Evolutionary conservation across 2,797 vertebrate species (phyloP).

Genomic region (Periophthalmus magnuspinnatus): DNA sequence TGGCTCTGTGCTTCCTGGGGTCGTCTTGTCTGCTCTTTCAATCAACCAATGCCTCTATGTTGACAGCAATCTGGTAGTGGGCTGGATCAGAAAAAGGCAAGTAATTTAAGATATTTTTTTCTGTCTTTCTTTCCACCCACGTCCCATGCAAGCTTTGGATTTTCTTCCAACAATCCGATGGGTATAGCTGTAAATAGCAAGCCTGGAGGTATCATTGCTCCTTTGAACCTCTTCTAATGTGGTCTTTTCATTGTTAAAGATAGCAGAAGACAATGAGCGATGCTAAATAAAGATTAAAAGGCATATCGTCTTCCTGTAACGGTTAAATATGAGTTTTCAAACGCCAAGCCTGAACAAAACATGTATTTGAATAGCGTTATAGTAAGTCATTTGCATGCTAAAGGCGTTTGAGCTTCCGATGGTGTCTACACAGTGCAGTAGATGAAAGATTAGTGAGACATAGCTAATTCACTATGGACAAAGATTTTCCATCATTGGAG

Average conservation of each 20-base stretch:
- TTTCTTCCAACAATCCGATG: slow-evolving; percentile 34
- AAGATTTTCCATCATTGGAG: slow-evolving; percentile 43
- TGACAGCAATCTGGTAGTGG: slow-evolving; percentile 40
- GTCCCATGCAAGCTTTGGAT: slow-evolving; percentile 19
- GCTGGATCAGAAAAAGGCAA: slow-evolving; percentile 40
- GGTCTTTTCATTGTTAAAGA: slow-evolving; percentile 29
- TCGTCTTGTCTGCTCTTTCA: slow-evolving; percentile 42
- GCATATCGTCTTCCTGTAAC: slow-evolving; percentile 1
- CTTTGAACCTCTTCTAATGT: slow-evolving; percentile 36
- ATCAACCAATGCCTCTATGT: slow-evolving; percentile 47
- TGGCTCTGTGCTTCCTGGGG: slow-evolving; percentile 39
- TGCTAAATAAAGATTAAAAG: slow-evolving; percentile 22
- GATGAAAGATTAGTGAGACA: slow-evolving; percentile 54
- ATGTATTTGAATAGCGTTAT: slow-evolving; percentile 18
- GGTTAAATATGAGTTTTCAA: slow-evolving; percentile 15
- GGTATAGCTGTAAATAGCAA: slow-evolving; percentile 39
- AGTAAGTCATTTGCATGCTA: slow-evolving; percentile 45
- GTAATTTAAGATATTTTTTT: slow-evolving; percentile 57
- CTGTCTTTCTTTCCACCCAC: slow-evolving; percentile 31
- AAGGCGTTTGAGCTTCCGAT: slow-evolving; percentile 24
- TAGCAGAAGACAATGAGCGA: slow-evolving; percentile 15
- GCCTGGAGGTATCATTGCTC: slow-evolving; percentile 46
- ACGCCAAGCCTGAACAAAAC: slow-evolving; percentile 23
- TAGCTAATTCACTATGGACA: slow-evolving; percentile 55
- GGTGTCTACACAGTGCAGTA: slow-evolving; percentile 29